A percentile compares a stretch with the other conserved stretches of the same genome.
Conservation (phyloP, 1,140 invertebrate genomes). For the Tyrophagus putrescentiae region DNA sequence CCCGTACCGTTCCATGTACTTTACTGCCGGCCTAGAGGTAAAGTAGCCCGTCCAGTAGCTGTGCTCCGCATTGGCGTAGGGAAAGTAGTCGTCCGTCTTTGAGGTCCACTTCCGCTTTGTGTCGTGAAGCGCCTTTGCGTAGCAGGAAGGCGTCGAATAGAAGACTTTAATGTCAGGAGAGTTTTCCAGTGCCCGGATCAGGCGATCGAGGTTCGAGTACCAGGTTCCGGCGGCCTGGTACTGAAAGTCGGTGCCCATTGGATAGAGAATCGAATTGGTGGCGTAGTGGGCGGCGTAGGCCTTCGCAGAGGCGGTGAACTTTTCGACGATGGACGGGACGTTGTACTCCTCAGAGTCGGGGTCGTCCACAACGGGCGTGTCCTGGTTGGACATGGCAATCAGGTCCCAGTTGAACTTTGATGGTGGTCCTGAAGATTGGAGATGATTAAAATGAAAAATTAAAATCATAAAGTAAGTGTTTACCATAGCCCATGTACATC, state of each 20-base stretch:
- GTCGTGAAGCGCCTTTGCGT: conserved; percentile 62
- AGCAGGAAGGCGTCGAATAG: conserved; percentile 89
- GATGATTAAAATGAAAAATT: background rate
- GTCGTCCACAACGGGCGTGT: conserved; percentile 17
- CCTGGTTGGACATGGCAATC: conserved; percentile 40
- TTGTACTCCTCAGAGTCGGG: conserved; percentile 37
- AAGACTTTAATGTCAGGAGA: conserved; percentile 51
- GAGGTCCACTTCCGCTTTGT: conserved; percentile 38
- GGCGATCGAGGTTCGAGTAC: conserved; percentile 69
- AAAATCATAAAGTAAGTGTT: conserved; percentile 32
- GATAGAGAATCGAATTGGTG: conserved; percentile 60
- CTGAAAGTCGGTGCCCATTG: conserved; percentile 87
- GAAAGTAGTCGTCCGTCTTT: conserved; percentile 66
- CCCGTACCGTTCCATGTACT: conserved; percentile 37
- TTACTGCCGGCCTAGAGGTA: conserved; percentile 50
- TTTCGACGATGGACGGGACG: conserved; percentile 32
- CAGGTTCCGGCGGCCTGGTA: conserved; percentile 55
- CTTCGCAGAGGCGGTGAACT: conserved; percentile 35
- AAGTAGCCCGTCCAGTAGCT: conserved; percentile 79
- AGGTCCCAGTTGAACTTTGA: conserved; percentile 45
- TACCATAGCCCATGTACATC: conserved; percentile 38
- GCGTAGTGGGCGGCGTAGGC: conserved; percentile 30
- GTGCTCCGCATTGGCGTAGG: conserved; percentile 40
- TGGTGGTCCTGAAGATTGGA: background rate
- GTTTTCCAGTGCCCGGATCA: conserved; percentile 48